phyloP scores from a whole-genome alignment of 2,888 invertebrate genomes.

The Macrosiphum euphorbiae region DNA sequence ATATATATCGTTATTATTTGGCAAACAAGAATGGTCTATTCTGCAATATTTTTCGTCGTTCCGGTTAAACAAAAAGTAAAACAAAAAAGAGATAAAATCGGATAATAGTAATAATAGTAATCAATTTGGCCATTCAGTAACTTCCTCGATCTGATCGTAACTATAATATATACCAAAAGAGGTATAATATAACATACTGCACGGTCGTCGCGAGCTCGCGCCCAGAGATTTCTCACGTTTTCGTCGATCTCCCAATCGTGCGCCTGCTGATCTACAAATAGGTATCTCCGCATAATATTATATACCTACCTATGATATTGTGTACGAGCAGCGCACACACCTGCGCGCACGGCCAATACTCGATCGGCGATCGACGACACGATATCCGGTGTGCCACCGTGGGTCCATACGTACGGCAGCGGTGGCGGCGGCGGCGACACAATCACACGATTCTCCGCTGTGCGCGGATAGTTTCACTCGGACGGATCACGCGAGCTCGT shows the following conservation, averaged over 20 bases:
- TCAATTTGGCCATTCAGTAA: not conserved
- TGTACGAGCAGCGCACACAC: not conserved
- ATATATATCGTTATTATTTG: not conserved
- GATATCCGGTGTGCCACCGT: constrained; percentile 43
- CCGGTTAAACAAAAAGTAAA: not conserved
- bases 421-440: constrained; percentile 34
- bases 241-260: constrained; percentile 26
- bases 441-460: constrained; percentile 44
- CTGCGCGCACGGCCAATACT: not conserved
- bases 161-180: not conserved
- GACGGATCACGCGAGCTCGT: constrained; percentile 42
- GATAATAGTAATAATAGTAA: not conserved
- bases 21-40: not conserved
- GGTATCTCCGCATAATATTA: not conserved
- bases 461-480: constrained; percentile 29
- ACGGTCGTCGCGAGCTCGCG: not conserved
- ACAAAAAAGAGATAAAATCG: not conserved
- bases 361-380: constrained; percentile 40
- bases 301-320: not conserved
- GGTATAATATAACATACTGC: not conserved
- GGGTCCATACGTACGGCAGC: not conserved
- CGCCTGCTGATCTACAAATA: not conserved
- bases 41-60: not conserved
- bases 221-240: constrained; percentile 42
- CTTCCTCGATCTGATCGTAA: not conserved